Base-by-base conservation (phyloP, 2,113 vertebrate genomes). In the Picathartes gymnocephalus region DNA sequence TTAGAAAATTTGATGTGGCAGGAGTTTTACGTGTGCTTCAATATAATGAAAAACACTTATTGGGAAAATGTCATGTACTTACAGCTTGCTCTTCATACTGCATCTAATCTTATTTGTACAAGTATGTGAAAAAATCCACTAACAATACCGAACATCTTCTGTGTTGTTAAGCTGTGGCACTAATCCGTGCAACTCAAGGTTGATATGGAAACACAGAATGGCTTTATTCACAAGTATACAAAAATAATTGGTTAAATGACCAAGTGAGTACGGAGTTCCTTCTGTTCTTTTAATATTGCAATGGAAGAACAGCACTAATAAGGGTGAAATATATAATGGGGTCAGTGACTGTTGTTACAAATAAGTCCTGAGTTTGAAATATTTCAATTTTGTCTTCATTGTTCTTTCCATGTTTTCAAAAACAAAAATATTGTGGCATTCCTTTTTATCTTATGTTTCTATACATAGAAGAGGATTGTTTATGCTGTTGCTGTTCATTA, bases 51-150 rank as follows among this genome's bases (percentile, higher is more conserved):
- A 97, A 96, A n/a, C 58, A 82, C 42, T 82, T 96, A 97, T 25
- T 95, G 94, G 88, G 76, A 95, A 97, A 97, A 90, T 91, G 88
- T 89, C 92, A 95, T 88, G 89, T 89, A 65, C 73, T 87, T 84
- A 56, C 81, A 95, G 37, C 57, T 96, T 95, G 11, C 58, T 96
- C 56, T 95, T 68, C 74, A 54, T 92, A 82, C 62, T 94, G 22
- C 51, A 89, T 95, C 70, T 97, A 96, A 97, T 88, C 57, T 97
- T 96, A 95, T 95, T 97, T 96, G 88, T 96, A 86, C 44, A 96
- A 95, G 53, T 64, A 88, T 30, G 66, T 13, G 30, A 92, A 96
- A 76, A 96, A 96, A 86, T 94, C 72, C 92, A 56, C 93, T 92
- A 92, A 87, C 54, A 88, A 81, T 50, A 65, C 15, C 88, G 58